Evolutionary conservation across 2,888 invertebrate species (phyloP).

Genomic region (Apocheima hispidaria): DNA sequence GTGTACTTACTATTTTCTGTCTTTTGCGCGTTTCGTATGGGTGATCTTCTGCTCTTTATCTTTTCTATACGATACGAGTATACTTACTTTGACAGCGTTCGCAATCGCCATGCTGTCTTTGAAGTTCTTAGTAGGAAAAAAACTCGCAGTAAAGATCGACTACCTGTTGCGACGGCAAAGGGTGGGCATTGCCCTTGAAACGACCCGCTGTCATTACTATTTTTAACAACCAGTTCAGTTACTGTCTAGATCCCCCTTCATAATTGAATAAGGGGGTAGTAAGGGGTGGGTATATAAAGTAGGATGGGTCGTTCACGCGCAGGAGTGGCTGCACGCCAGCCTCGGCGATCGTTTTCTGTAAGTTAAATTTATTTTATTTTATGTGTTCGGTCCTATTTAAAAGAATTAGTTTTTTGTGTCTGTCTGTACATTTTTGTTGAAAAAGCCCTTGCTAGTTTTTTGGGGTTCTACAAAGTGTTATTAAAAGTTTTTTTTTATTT

Average conservation of each 20-base stretch:
- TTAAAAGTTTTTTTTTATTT: no score
- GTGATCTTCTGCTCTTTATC: no score
- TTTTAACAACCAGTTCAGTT: no score
- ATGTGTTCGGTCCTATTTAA: background rate
- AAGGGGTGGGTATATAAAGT: constrained; percentile 64
- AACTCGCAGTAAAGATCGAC: background rate
- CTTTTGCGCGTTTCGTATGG: no score
- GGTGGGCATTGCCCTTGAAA: background rate
- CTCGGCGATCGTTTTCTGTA: constrained; percentile 66
- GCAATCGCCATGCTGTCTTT: background rate
- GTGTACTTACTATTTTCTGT: no score
- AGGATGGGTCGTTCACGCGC: constrained; percentile 54
- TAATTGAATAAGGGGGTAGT: constrained; percentile 65
- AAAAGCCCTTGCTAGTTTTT: background rate
- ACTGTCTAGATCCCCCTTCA: constrained; percentile 51
- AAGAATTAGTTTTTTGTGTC: background rate
- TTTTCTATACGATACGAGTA: no score
- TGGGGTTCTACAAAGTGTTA: no score
- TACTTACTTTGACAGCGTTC: background rate
- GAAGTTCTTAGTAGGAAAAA: background rate
- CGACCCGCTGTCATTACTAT: background rate
- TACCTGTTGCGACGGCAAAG: background rate
- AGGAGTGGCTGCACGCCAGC: constrained; percentile 75
- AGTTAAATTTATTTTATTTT: constrained; percentile 51
- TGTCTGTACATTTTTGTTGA: background rate